phyloP scores from a whole-genome alignment of 1,140 invertebrate species.

The Colletes latitarsis region DNA sequence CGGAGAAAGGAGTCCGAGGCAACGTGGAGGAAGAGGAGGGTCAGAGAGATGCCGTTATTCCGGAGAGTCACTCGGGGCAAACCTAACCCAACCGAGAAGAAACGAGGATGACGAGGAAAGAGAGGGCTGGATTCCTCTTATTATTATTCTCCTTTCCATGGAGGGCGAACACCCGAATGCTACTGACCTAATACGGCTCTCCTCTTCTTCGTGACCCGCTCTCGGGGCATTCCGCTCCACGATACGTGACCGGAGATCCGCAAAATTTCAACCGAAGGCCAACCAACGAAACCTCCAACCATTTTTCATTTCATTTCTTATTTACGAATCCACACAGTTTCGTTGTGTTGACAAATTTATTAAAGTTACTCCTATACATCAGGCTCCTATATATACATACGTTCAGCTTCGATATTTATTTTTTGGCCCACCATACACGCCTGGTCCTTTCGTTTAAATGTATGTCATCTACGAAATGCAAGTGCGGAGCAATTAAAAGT shows the following conservation, averaged over 20 bases:
- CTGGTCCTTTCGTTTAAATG: too few relatives aligned
- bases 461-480: too few relatives aligned
- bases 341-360: too few relatives aligned
- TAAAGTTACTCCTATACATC: too few relatives aligned
- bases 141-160: conserved; percentile 38
- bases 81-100: conserved; percentile 57
- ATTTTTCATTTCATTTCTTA: too few relatives aligned
- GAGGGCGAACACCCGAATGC: conserved; percentile 47
- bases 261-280: too few relatives aligned
- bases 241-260: neutral
- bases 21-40: conserved; percentile 15
- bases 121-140: conserved; percentile 29
- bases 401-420: too few relatives aligned
- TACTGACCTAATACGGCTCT: conserved; percentile 58
- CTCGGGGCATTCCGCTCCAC: neutral
- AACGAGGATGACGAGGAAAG: conserved; percentile 27
- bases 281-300: too few relatives aligned
- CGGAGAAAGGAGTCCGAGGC: conserved; percentile 33
- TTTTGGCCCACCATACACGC: too few relatives aligned
- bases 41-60: conserved; percentile 65
- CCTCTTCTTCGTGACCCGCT: neutral
- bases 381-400: too few relatives aligned
- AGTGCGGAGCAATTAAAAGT: too few relatives aligned
- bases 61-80: conserved; percentile 61
- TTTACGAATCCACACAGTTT: too few relatives aligned